Conservation (phyloP, 2,113 vertebrate genomes). For the Bos indicus region DNA sequence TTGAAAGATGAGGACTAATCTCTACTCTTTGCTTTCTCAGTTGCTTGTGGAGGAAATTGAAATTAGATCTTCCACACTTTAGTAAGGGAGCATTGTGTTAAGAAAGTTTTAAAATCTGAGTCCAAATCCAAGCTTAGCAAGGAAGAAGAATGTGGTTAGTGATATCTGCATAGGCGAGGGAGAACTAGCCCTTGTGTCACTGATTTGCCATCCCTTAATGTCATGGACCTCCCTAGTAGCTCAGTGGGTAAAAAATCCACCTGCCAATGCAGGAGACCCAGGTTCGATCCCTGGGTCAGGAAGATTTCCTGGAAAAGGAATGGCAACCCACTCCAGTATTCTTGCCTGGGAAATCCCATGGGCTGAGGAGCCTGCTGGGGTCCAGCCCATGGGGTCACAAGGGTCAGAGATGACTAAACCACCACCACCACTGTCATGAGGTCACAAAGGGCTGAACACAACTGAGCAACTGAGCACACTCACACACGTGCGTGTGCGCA, state of each 20-base stretch:
- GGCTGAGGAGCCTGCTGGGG: neutral
- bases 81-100: neutral
- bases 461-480: neutral
- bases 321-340: neutral
- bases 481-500: fast-evolving
- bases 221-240: neutral
- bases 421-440: neutral
- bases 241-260: neutral
- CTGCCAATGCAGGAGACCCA: neutral
- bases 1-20: neutral
- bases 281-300: neutral
- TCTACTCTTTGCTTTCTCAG: neutral
- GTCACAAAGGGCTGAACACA: neutral
- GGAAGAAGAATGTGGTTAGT: neutral
- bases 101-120: neutral
- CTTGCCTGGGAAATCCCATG: neutral
- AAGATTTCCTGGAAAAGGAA: neutral
- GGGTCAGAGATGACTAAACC: neutral
- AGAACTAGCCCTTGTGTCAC: neutral
- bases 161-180: neutral
- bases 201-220: neutral
- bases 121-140: neutral
- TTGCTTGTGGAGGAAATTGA: neutral
- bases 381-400: neutral
- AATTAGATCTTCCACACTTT: neutral